Conservation (phyloP, 2,113 vertebrate species). For the Marmota monax region DNA sequence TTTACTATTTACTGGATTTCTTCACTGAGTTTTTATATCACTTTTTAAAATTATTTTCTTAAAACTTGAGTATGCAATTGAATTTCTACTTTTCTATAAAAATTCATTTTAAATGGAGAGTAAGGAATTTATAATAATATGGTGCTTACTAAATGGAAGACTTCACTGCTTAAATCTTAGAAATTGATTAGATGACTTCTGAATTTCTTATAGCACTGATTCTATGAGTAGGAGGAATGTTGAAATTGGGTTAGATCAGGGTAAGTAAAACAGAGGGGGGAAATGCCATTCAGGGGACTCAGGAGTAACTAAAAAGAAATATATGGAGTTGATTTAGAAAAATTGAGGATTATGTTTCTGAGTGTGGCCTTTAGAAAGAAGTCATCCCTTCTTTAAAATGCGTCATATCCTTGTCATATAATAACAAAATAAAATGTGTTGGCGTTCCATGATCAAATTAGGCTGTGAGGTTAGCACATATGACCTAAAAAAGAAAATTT, state of each 20-base stretch:
- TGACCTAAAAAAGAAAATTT: not conserved
- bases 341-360: conserved; percentile 33
- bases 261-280: not conserved
- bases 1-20: not conserved
- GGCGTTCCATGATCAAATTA: conserved; percentile 4
- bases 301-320: conserved; percentile 16
- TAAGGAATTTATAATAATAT: not conserved
- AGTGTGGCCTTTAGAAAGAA: conserved; percentile 13
- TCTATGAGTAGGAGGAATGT: not conserved
- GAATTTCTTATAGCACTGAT: conserved; percentile 19
- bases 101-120: not conserved
- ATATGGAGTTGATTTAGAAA: not conserved
- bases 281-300: not conserved
- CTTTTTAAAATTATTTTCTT: conserved; percentile 44
- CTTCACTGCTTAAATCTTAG: not conserved
- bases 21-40: conserved; percentile 35
- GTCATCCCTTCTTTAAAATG: not conserved
- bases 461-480: conserved; percentile 4
- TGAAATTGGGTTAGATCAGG: not conserved
- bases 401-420: not conserved
- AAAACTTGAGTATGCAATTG: not conserved
- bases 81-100: conserved; percentile 35
- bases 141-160: not conserved
- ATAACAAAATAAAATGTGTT: conserved; percentile 7
- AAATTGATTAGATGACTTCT: not conserved